phyloP scores from a whole-genome alignment of 1,140 invertebrate species.

The Calliphora vicina region DNA sequence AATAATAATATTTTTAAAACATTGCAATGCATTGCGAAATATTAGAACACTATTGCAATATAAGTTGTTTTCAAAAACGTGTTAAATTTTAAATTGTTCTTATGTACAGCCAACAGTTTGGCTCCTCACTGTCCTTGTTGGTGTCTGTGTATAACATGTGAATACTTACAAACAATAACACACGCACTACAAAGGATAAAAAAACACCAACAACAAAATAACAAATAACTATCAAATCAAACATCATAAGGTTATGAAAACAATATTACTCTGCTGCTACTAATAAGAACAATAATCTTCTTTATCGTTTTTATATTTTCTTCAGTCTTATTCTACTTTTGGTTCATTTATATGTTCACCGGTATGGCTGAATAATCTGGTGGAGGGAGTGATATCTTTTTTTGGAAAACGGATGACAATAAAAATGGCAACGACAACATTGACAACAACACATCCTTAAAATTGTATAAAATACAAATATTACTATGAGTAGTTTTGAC shows the following conservation, averaged over 20 bases:
- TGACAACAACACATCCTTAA: not conserved
- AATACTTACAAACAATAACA: too few species aligned
- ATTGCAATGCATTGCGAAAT: too few species aligned
- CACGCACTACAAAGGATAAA: too few species aligned
- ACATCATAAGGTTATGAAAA: conserved; percentile 6
- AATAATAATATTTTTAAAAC: too few species aligned
- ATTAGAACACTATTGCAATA: too few species aligned
- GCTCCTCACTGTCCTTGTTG: too few species aligned
- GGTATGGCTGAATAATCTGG: not conserved
- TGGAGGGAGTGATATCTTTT: not conserved
- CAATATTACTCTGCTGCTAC: not conserved
- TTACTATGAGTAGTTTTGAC: not conserved
- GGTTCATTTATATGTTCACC: not conserved
- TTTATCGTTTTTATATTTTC: not conserved
- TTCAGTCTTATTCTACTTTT: not conserved
- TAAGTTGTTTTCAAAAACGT: too few species aligned
- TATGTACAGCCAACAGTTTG: too few species aligned
- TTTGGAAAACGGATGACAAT: not conserved
- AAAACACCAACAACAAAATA: not conserved
- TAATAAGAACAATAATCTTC: conserved; percentile 10
- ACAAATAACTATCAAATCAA: conserved; percentile 10
- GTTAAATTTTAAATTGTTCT: too few species aligned
- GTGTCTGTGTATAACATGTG: too few species aligned
- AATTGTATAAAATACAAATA: not conserved
- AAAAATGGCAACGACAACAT: not conserved